These are phyloP conservation scores for Xiphophorus hellerii DNA, from an alignment of 2,113 vertebrate species.

Conservation along the genomic window DNA sequence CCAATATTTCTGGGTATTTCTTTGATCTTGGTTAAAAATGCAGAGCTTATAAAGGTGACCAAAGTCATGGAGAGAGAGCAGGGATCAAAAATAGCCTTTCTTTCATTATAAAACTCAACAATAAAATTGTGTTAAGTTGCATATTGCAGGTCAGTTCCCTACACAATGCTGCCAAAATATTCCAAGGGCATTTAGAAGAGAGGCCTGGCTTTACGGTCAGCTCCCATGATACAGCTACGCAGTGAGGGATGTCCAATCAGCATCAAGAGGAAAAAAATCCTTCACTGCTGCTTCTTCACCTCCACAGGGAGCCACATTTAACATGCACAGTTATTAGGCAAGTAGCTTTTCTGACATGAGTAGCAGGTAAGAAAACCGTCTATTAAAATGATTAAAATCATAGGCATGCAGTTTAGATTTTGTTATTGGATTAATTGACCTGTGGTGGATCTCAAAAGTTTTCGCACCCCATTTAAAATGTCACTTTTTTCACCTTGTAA, in stretches of 20 bases:
- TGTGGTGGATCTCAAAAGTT: neutral
- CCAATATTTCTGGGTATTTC: neutral
- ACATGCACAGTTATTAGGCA: constrained; percentile 1
- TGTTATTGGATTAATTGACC: neutral
- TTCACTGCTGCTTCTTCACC: constrained; percentile 26
- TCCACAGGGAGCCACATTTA: constrained; percentile 3
- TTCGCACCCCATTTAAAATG: neutral
- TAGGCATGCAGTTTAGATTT: neutral
- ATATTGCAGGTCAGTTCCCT: constrained; percentile 26
- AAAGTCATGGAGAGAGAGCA: neutral
- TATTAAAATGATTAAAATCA: neutral
- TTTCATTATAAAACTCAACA: neutral
- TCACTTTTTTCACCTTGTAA: too few species aligned
- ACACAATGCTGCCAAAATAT: constrained; percentile 22
- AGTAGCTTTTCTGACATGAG: neutral
- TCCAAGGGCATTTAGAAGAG: constrained; percentile 60
- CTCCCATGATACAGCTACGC: constrained; percentile 34
- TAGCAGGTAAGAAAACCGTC: too few species aligned
- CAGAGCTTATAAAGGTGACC: neutral
- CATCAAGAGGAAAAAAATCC: constrained; percentile 32
- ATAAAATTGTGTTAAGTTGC: constrained; percentile 27
- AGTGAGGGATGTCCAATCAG: constrained; percentile 40
- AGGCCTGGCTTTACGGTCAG: constrained; percentile 57
- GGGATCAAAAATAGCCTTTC: neutral
- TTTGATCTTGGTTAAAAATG: neutral